Evolutionary conservation across 2,797 vertebrate genomes (phyloP).

Genomic region (Knipowitschia caucasica): DNA sequence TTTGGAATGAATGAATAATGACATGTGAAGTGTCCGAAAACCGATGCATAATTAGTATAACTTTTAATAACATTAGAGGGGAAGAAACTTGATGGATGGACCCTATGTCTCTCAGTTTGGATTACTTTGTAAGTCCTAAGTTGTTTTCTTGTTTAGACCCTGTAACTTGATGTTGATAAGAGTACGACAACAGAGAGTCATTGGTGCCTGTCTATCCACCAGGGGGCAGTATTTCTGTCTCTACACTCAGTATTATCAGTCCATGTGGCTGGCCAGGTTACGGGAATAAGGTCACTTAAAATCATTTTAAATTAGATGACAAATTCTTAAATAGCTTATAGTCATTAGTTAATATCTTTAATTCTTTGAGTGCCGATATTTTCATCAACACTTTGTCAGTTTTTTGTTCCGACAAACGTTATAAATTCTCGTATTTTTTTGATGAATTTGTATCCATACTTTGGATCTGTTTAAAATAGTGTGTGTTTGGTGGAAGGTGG

Average conservation of each 20-base stretch:
- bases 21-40: too few relatives aligned
- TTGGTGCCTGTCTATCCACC: not conserved
- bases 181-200: not conserved
- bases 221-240: not conserved
- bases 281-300: slow-evolving; percentile 73
- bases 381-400: slow-evolving; percentile 54
- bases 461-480: slow-evolving; percentile 31
- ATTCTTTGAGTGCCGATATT: slow-evolving; percentile 56
- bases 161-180: too few relatives aligned
- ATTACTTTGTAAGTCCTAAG: too few relatives aligned
- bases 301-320: slow-evolving; percentile 68
- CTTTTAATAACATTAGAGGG: too few relatives aligned
- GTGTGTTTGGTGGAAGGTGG: slow-evolving; percentile 22
- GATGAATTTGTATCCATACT: slow-evolving; percentile 56
- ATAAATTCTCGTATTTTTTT: slow-evolving; percentile 56
- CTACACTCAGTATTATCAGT: not conserved
- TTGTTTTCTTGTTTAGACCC: too few relatives aligned
- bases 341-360: slow-evolving; percentile 47
- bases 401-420: slow-evolving; percentile 70
- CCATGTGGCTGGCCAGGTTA: not conserved
- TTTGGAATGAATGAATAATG: too few relatives aligned
- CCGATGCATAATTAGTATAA: too few relatives aligned
- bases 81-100: too few relatives aligned
- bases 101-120: too few relatives aligned
- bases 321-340: slow-evolving; percentile 70